Conservation (phyloP, 37 sponge, comb jelly and placozoan species). For the Diacarnus erythraeanus region DNA sequence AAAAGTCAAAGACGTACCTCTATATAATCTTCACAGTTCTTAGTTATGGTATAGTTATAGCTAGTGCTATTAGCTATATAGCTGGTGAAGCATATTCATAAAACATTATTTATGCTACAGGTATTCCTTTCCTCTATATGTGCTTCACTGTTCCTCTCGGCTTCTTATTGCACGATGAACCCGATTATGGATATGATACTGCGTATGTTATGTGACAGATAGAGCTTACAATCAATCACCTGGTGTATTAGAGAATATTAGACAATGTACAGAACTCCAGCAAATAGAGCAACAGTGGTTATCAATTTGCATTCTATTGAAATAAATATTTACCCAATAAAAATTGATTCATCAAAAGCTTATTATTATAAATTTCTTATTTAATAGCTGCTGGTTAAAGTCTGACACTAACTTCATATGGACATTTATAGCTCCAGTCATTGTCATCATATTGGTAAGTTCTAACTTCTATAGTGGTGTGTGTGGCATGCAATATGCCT, state of each 20-base stretch:
- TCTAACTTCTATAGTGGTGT: not conserved
- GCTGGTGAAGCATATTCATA: not conserved
- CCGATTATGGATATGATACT: conserved; percentile 6
- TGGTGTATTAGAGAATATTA: too few relatives aligned
- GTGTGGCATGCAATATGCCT: not conserved
- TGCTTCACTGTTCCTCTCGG: conserved; percentile 9
- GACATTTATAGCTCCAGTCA: conserved; percentile 57
- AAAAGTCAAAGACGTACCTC: not conserved
- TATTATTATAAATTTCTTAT: too few relatives aligned
- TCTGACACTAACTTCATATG: conserved; percentile 47
- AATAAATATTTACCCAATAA: too few relatives aligned
- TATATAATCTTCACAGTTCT: not conserved
- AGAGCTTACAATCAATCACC: not conserved
- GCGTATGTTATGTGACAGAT: not conserved
- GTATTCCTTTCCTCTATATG: conserved; percentile 2
- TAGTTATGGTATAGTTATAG: conserved; percentile 19
- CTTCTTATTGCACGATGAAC: conserved; percentile 8
- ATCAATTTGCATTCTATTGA: too few relatives aligned
- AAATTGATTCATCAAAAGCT: too few relatives aligned
- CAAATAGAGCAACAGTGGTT: too few relatives aligned
- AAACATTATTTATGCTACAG: not conserved
- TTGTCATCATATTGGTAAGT: conserved; percentile 44
- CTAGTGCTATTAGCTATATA: not conserved
- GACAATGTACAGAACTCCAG: too few relatives aligned
- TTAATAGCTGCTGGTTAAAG: conserved; percentile 39